Evolutionary conservation across 92 coral and sea anemone genomes (phyloP).

Genomic region (Parazoanthus atlanticus): DNA sequence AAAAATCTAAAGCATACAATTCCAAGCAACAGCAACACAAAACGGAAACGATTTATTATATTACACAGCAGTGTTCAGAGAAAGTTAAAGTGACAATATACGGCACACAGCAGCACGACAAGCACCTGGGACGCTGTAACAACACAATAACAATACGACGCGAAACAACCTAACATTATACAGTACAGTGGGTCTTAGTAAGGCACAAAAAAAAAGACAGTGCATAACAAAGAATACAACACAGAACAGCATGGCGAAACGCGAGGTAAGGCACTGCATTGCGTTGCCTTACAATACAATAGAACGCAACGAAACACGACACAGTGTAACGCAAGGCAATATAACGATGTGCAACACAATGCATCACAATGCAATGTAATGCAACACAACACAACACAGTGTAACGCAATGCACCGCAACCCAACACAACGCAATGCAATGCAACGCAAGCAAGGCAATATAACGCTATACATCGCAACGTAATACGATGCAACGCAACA

Average conservation of each 20-base stretch:
- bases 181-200: no score
- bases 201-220: no score
- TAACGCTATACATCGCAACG: no score
- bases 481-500: background rate
- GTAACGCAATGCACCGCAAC: no score
- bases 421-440: background rate
- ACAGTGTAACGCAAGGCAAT: background rate
- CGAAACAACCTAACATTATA: no score
- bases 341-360: background rate
- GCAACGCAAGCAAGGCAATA: background rate
- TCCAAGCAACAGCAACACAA: conserved; percentile 9
- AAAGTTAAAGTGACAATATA: no score
- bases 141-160: background rate
- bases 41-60: background rate
- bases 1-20: background rate
- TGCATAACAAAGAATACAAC: no score
- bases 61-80: background rate
- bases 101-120: background rate
- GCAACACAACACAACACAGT: no score
- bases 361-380: background rate
- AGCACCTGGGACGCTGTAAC: background rate
- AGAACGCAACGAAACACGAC: background rate
- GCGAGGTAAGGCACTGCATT: no score
- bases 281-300: background rate
- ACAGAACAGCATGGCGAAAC: no score